Evolutionary conservation across 1,140 invertebrate genomes (phyloP).

Genomic region (Drosophila tristis): DNA sequence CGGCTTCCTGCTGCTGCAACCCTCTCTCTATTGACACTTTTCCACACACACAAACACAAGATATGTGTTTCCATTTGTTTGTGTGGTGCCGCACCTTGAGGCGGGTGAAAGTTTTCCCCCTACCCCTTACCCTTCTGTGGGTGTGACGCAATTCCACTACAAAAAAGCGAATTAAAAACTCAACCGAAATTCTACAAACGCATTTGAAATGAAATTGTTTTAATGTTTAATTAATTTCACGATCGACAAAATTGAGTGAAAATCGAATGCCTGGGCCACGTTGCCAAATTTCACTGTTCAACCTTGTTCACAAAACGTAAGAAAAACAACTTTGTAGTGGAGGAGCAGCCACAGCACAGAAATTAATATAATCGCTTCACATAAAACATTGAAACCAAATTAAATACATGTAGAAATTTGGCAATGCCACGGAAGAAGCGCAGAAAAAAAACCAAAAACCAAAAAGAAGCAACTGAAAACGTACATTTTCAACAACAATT

Average conservation of each 20-base stretch:
- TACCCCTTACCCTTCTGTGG: too few relatives aligned
- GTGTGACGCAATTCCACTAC: slow-evolving; percentile 33
- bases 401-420: slow-evolving; percentile 9
- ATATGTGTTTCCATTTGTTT: slow-evolving; percentile 28
- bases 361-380: slow-evolving; percentile 38
- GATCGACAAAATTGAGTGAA: slow-evolving; percentile 12
- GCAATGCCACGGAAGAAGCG: slow-evolving; percentile 17
- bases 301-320: slow-evolving; percentile 14
- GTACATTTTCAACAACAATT: slow-evolving; percentile 41
- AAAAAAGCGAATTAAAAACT: not conserved
- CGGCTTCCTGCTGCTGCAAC: slow-evolving; percentile 41
- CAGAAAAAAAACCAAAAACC: slow-evolving; percentile 9
- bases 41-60: slow-evolving; percentile 7
- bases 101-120: slow-evolving; percentile 39
- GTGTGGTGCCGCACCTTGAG: slow-evolving; percentile 33
- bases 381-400: slow-evolving; percentile 17
- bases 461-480: slow-evolving; percentile 21
- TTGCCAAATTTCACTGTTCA: slow-evolving; percentile 28
- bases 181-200: slow-evolving; percentile 40
- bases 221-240: slow-evolving; percentile 37
- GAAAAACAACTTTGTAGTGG: too few relatives aligned
- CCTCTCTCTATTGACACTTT: slow-evolving; percentile 54
- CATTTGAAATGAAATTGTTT: slow-evolving; percentile 38
- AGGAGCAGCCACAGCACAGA: not conserved
- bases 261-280: slow-evolving; percentile 15